These are phyloP conservation scores for Planococcus citri DNA, from an alignment of 1,140 invertebrate species.

Conservation along the genomic window DNA sequence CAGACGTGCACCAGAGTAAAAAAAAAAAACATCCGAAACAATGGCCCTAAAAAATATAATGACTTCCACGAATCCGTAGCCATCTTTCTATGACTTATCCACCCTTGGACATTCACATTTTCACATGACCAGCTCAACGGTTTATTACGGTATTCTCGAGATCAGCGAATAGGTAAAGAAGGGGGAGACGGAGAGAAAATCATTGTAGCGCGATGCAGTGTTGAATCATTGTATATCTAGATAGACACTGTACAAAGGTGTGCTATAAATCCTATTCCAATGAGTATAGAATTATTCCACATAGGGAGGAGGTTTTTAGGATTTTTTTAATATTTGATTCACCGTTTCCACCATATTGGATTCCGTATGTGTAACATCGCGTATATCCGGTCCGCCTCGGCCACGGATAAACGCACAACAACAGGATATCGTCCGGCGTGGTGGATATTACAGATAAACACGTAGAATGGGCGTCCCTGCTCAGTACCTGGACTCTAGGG, in stretches of 20 bases:
- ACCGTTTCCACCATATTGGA: slow-evolving; percentile 18
- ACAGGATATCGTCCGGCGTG: slow-evolving; percentile 15
- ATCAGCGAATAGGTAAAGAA: background rate
- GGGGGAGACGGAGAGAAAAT: background rate
- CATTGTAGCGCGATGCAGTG: background rate
- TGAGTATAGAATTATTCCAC: no score
- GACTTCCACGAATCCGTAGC: no score
- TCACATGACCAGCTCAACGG: background rate
- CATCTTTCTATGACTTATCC: no score
- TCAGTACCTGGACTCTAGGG: no score
- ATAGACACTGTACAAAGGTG: no score
- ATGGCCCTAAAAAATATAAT: no score
- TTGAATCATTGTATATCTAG: no score
- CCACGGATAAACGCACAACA: slow-evolving; percentile 12
- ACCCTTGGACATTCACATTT: background rate
- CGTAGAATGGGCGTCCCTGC: background rate
- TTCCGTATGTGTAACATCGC: slow-evolving; percentile 20
- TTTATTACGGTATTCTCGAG: background rate
- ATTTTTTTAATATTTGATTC: slow-evolving; percentile 9
- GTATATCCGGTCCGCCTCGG: slow-evolving; percentile 17
- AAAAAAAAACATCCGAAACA: no score
- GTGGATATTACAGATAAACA: slow-evolving; percentile 16
- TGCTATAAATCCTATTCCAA: no score
- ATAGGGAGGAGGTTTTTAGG: background rate
- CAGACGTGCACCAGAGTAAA: no score